Evolutionary conservation across 2,888 invertebrate species (phyloP).

Genomic region (Ophion costatus): DNA sequence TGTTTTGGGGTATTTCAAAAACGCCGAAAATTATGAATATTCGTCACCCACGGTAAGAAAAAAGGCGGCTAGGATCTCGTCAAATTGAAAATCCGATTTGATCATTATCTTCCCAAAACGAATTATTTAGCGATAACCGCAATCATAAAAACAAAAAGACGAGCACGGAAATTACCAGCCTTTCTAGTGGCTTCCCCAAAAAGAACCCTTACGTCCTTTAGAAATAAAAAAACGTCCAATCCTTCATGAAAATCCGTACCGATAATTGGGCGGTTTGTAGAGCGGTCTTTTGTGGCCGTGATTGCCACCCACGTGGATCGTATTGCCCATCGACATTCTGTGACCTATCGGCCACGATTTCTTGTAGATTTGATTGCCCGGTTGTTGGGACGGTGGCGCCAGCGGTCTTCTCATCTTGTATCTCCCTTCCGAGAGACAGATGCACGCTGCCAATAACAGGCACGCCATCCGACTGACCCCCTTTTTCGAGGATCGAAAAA

Average conservation of each 20-base stretch:
- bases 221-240: background rate
- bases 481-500: constrained; percentile 65
- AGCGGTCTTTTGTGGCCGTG: constrained; percentile 75
- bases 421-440: constrained; percentile 76
- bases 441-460: constrained; percentile 74
- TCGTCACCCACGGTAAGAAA: no score
- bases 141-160: background rate
- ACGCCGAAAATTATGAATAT: no score
- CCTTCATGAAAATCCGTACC: constrained; percentile 68
- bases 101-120: no score
- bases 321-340: constrained; percentile 78
- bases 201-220: background rate
- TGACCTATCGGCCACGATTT: constrained; percentile 78
- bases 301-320: constrained; percentile 74
- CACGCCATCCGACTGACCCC: constrained; percentile 71
- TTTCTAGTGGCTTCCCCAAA: no score
- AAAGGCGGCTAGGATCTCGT: no score
- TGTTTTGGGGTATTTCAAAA: no score
- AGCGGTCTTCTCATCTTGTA: constrained; percentile 81
- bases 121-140: no score
- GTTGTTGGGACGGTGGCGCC: constrained; percentile 75
- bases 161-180: no score
- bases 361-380: constrained; percentile 76
- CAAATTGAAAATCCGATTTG: no score
- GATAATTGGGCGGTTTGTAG: constrained; percentile 75